Conservation (phyloP, 1,140 invertebrate species). For the Sycobia sp. region DNA sequence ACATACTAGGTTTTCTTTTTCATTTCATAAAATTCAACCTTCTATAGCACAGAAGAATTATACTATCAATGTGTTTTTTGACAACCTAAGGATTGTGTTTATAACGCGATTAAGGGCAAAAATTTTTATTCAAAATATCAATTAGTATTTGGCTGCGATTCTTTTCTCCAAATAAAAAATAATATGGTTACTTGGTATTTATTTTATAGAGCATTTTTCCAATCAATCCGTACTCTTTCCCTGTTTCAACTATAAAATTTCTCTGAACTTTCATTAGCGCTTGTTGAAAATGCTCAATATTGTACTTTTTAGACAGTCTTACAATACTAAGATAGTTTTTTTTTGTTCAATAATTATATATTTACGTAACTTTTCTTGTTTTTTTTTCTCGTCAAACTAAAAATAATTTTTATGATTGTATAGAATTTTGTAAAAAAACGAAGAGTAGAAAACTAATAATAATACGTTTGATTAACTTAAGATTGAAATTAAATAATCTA, state of each 20-base stretch:
- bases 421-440: constrained; percentile 2
- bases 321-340: constrained; percentile 10
- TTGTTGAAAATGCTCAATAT: constrained; percentile 27
- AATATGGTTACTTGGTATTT: not conserved
- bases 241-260: constrained; percentile 14
- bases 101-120: not conserved
- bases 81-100: not conserved
- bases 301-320: constrained; percentile 35
- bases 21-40: constrained; percentile 3
- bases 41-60: not conserved
- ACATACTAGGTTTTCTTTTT: not conserved
- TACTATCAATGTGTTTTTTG: not conserved
- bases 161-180: constrained; percentile 3
- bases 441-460: constrained; percentile 7
- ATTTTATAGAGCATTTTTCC: not conserved
- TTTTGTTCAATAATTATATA: constrained; percentile 3
- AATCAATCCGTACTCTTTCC: not conserved
- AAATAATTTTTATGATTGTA: too few species aligned
- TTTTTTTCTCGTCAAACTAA: not conserved
- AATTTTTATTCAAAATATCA: not conserved
- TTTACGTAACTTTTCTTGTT: constrained; percentile 8
- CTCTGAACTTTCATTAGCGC: constrained; percentile 1
- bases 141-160: not conserved
- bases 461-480: too few species aligned
- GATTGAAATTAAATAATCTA: constrained; percentile 13